These are phyloP conservation scores for Bombus ignitus DNA, from an alignment of 1,140 invertebrate genomes.

Conservation along the genomic window DNA sequence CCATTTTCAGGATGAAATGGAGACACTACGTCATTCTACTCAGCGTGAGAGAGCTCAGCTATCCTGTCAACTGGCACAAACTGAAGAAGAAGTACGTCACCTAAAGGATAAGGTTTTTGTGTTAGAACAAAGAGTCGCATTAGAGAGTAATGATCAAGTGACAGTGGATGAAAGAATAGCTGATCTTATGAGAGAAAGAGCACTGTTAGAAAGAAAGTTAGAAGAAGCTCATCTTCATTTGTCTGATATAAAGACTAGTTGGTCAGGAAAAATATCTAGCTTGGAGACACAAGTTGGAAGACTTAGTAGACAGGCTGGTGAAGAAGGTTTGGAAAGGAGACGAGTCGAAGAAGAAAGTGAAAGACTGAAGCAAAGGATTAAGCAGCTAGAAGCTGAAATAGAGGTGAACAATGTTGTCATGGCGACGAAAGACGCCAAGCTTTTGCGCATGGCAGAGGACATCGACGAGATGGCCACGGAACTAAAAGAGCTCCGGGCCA, in stretches of 20 bases:
- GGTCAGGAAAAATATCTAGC: slow-evolving; percentile 93
- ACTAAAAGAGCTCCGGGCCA: slow-evolving; percentile 84
- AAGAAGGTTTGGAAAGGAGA: slow-evolving; percentile 90
- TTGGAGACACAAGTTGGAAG: slow-evolving; percentile 92
- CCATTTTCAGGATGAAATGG: slow-evolving; percentile 86
- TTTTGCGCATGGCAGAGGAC: slow-evolving; percentile 85
- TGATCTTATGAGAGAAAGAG: slow-evolving; percentile 84
- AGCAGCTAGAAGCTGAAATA: slow-evolving; percentile 86
- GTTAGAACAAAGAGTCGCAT: slow-evolving; percentile 84
- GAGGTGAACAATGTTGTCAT: slow-evolving; percentile 88
- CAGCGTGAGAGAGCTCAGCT: slow-evolving; percentile 85
- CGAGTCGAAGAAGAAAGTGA: slow-evolving; percentile 88
- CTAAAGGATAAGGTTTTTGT: slow-evolving; percentile 87
- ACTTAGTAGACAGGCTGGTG: slow-evolving; percentile 90
- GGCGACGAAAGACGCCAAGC: slow-evolving; percentile 88
- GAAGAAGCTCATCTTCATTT: slow-evolving; percentile 93
- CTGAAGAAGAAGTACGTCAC: slow-evolving; percentile 86
- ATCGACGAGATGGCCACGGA: slow-evolving; percentile 86
- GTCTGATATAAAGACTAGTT: slow-evolving; percentile 93
- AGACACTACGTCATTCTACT: slow-evolving; percentile 85
- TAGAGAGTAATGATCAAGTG: slow-evolving; percentile 81
- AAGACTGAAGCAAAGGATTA: slow-evolving; percentile 85
- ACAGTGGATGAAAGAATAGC: slow-evolving; percentile 85
- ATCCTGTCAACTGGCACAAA: slow-evolving; percentile 84
- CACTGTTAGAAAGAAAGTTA: slow-evolving; percentile 88